phyloP scores from a whole-genome alignment of 2,888 invertebrate species.

The Pachliopta kotzebuea region DNA sequence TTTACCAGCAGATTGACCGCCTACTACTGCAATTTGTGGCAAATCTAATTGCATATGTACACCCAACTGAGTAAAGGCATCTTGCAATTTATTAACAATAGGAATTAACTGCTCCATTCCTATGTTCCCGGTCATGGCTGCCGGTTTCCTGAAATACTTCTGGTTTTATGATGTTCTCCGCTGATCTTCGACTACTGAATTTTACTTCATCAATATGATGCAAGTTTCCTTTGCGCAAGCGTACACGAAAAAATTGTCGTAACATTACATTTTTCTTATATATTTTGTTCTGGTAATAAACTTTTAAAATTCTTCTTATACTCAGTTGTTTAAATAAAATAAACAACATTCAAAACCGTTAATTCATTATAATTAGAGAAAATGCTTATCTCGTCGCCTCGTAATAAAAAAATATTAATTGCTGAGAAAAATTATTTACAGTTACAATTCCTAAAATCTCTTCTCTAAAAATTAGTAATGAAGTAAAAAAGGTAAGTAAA shows the following conservation, averaged over 20 bases:
- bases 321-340: slow-evolving; percentile 1
- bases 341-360: neutral
- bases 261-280: neutral
- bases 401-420: too few relatives aligned
- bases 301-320: neutral
- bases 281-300: too few relatives aligned
- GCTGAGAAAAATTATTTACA: neutral
- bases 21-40: slow-evolving; percentile 99
- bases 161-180: slow-evolving; percentile 71
- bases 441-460: too few relatives aligned
- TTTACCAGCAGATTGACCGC: slow-evolving; percentile 99
- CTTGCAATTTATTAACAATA: slow-evolving; percentile 99
- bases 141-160: slow-evolving; percentile 66
- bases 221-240: slow-evolving; percentile 60
- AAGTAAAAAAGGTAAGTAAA: too few relatives aligned
- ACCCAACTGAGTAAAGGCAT: slow-evolving; percentile 99
- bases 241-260: slow-evolving; percentile 41
- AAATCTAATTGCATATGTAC: slow-evolving; percentile 99
- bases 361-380: neutral
- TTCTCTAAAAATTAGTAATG: too few relatives aligned
- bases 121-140: slow-evolving; percentile 85
- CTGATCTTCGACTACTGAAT: slow-evolving; percentile 73
- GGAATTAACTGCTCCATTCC: slow-evolving; percentile 99
- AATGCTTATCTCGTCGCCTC: too few relatives aligned
- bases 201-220: slow-evolving; percentile 73